phyloP scores from a whole-genome alignment of 1,140 invertebrate genomes.

The Dolichoris vasculosae region DNA sequence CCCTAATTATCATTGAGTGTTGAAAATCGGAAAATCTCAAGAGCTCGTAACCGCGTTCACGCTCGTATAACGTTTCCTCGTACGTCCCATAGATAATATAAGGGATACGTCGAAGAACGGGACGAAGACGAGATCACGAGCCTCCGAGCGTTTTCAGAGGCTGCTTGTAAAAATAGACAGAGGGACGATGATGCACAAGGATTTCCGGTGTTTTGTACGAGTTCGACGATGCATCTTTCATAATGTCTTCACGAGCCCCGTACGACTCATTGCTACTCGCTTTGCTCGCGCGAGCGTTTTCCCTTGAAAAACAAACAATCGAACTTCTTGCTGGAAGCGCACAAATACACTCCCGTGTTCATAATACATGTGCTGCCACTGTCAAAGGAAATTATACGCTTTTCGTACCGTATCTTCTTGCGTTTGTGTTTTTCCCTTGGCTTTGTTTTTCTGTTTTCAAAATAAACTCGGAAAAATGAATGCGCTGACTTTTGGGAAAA shows the following conservation, averaged over 20 bases:
- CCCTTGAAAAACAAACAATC: conserved; percentile 58
- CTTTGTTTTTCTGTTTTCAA: conserved; percentile 28
- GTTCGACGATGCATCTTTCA: conserved; percentile 27
- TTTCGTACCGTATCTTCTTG: neutral
- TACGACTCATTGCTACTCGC: neutral
- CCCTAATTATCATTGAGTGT: conserved; percentile 29
- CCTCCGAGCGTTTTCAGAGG: neutral
- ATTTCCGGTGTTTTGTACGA: conserved; percentile 56
- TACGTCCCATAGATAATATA: neutral
- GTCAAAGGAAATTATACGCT: conserved; percentile 37
- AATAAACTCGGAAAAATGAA: conserved; percentile 20
- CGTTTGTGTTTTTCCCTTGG: conserved; percentile 9
- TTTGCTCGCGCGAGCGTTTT: neutral
- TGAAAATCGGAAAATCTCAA: conserved; percentile 30
- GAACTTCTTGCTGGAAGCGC: neutral
- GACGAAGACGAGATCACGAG: neutral
- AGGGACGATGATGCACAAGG: conserved; percentile 55
- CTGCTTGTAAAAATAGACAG: conserved; percentile 62
- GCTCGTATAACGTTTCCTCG: neutral
- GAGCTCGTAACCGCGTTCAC: neutral
- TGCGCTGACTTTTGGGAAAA: neutral
- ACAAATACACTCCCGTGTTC: neutral
- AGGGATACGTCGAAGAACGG: neutral
- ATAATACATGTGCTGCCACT: neutral
- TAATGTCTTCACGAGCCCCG: conserved; percentile 29